Percentiles rank a stretch among this genome's conserved stretches.
Evolutionary conservation across 2,113 vertebrate species (phyloP).

Genomic region (Engystomops pustulosus): DNA sequence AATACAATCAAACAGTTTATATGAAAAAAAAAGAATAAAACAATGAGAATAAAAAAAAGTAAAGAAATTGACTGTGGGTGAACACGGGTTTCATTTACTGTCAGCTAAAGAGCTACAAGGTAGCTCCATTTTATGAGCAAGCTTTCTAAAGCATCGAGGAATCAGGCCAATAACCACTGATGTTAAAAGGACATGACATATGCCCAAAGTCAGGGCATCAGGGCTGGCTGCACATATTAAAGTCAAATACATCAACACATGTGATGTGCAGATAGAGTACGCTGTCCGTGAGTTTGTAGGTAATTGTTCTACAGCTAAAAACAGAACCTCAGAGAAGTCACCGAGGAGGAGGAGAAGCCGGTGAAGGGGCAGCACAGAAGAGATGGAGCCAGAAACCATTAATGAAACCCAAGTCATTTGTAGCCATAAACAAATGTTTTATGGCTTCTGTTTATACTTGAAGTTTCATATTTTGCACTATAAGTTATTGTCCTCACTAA

Average conservation of each 20-base stretch:
- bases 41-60: background rate
- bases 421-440: background rate
- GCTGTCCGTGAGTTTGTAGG: conserved; percentile 46
- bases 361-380: conserved; percentile 35
- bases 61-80: conserved; percentile 1
- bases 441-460: background rate
- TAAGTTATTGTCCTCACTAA: conserved; percentile 24
- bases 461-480: conserved; percentile 3
- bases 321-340: conserved; percentile 59
- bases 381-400: background rate
- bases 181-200: conserved; percentile 94
- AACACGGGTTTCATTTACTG: conserved; percentile 13
- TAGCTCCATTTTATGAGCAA: conserved; percentile 64
- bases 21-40: no score
- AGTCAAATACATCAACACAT: conserved; percentile 76
- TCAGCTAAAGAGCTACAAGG: conserved; percentile 59
- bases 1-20: no score
- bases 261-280: conserved; percentile 40
- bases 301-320: conserved; percentile 59
- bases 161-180: conserved; percentile 94
- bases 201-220: conserved; percentile 81
- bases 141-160: conserved; percentile 69
- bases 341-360: background rate
- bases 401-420: background rate
- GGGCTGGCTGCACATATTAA: conserved; percentile 92